Percentiles rank a stretch among this genome's conserved stretches.
Conservation (phyloP, 2,113 vertebrate genomes). For the Hippocampus comes region DNA sequence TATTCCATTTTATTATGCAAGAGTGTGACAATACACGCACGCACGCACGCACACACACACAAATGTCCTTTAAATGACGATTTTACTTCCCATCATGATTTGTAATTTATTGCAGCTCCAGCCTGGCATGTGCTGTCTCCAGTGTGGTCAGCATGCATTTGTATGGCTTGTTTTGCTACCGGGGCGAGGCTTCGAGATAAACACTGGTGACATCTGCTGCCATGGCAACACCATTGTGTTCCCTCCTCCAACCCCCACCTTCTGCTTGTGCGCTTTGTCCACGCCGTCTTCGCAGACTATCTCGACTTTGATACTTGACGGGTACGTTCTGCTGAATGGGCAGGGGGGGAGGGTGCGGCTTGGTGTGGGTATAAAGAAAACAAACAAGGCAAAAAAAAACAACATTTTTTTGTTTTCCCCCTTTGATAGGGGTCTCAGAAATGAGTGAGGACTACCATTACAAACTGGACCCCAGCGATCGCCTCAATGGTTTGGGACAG, state of each 20-base stretch:
- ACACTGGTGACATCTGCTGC: constrained; percentile 87
- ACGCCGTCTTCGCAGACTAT: constrained; percentile 14
- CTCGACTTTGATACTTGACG: constrained; percentile 49
- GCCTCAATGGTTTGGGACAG: constrained; percentile 81
- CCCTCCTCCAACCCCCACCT: constrained; percentile 47
- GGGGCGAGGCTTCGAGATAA: constrained; percentile 76
- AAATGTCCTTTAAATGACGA: too few relatives aligned
- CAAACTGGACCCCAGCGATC: constrained; percentile 85
- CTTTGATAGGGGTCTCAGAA: background rate
- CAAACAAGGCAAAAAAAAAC: background rate
- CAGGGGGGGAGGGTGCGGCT: constrained; percentile 8
- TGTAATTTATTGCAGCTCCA: background rate
- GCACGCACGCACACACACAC: too few relatives aligned
- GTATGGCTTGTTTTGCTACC: background rate
- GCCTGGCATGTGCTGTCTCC: background rate
- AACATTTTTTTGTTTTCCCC: background rate
- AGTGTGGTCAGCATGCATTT: background rate
- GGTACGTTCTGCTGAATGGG: constrained; percentile 26
- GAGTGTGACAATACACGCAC: too few relatives aligned
- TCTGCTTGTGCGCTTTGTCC: constrained; percentile 22
- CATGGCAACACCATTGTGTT: constrained; percentile 81
- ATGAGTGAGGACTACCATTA: constrained; percentile 78
- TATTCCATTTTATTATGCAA: too few relatives aligned
- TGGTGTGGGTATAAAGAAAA: constrained; percentile 12
- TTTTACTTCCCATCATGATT: background rate